Conservation (phyloP, 1,140 invertebrate genomes). For the Leptinotarsa undecemlineata region DNA sequence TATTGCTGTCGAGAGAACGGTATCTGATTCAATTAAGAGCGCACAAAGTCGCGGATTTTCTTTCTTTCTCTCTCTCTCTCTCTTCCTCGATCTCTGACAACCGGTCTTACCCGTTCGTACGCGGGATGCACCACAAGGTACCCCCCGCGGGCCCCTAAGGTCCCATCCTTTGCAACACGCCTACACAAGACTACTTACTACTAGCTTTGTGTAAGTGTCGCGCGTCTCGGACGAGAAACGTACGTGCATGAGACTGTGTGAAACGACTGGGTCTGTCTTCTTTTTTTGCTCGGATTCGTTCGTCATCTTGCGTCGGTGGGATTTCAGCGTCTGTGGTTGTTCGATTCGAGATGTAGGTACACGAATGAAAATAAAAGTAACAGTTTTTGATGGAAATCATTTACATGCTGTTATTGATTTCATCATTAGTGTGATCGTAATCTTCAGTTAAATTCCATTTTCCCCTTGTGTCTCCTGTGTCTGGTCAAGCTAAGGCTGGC, state of each 20-base stretch:
- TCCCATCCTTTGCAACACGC: background rate
- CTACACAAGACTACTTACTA: conserved; percentile 5
- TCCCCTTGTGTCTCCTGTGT: no score
- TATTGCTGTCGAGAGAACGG: conserved; percentile 18
- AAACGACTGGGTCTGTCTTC: background rate
- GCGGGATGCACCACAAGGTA: conserved; percentile 8
- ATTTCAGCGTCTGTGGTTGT: no score
- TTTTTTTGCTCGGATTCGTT: background rate
- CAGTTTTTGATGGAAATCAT: no score
- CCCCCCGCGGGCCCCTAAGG: background rate
- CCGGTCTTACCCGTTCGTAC: conserved; percentile 16
- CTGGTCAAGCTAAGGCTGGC: no score
- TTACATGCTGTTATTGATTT: no score
- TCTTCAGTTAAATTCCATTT: no score
- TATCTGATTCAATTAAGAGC: conserved; percentile 22
- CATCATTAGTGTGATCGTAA: no score
- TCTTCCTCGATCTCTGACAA: background rate
- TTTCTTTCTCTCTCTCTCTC: background rate
- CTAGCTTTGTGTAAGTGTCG: background rate
- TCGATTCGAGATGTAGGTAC: no score
- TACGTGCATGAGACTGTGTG: background rate
- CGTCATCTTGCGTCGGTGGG: background rate
- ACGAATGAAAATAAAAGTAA: no score
- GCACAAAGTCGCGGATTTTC: background rate
- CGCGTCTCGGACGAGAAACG: background rate